Evolutionary conservation across 2,888 invertebrate genomes (phyloP), one percentile per base, ranked within the genome.

Genomic region (Platynereis dumerilii): DNA sequence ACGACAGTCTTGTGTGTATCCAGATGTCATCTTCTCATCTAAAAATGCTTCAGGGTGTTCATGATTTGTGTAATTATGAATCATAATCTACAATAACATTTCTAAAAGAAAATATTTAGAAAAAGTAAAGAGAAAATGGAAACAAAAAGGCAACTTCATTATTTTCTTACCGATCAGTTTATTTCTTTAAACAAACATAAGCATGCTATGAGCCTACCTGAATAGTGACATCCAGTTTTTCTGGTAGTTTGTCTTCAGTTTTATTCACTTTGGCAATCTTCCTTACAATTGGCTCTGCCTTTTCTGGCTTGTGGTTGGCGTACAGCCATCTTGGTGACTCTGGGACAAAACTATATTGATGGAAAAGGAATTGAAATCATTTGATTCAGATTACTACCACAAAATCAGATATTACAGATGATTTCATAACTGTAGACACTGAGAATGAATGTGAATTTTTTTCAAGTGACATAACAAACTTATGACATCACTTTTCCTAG

Each of bases 311-410:
- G 44, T 89, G 88, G 75, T 90, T 89, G 0, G 89, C 87, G 60
- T 91, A 77, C 66, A 91, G 81, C 91, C 91, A 91, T 58, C 91
- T 86, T 7, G 89, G 88, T 0, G 91, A 91, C 82, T 91, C 91
- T 0, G 91, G 91, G 75, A 91, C 88, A 66, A 91, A 88, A 86
- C 87, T 87, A 59, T 42, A 67, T 67, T 48, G 42, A 12, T 42
- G 17, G 42, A 42, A 17, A 42, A 42, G 42, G 17, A 12, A 42
- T 42, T 42, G 42, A 10, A 12, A 12, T 42, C 17, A 12, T 42
- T 12, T 42, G 17, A 42, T 42, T 12, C 12, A 10, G 12, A 42
- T 42, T 42, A 10, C 42, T 12, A 17, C n/a, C n/a, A 42, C 42
- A 17, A 42, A 42, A 42, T 42, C 10, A 10, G 17, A 12, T 17